These are phyloP conservation scores for Neolamprologus falcicula DNA, from an alignment of 2,113 vertebrate genomes.

Conservation along the genomic window DNA sequence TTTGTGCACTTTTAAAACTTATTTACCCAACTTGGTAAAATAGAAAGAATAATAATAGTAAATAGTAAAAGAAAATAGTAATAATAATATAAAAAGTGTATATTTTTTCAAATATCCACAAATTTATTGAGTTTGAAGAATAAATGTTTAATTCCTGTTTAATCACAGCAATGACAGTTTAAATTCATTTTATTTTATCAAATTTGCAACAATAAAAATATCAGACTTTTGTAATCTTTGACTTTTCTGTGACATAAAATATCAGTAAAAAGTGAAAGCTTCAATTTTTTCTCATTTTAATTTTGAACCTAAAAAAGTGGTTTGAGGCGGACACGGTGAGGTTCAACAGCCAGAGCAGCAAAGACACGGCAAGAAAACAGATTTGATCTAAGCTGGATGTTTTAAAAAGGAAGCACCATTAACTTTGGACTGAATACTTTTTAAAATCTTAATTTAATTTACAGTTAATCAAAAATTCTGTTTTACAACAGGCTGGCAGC, in stretches of 20 bases:
- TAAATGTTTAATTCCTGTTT: not conserved
- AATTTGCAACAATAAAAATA: not conserved
- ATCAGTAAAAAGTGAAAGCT: not conserved
- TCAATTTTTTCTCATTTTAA: rapidly evolving
- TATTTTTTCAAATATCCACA: not conserved
- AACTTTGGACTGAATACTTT: not conserved
- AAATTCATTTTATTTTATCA: not conserved
- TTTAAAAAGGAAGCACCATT: not conserved
- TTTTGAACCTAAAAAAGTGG: not conserved
- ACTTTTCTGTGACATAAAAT: not conserved
- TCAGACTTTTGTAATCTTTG: not conserved
- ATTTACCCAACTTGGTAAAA: not conserved
- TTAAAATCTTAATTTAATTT: not conserved
- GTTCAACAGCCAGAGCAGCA: not conserved
- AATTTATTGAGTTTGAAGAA: not conserved
- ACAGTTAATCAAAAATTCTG: not conserved
- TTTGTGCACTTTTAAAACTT: not conserved
- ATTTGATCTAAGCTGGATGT: not conserved
- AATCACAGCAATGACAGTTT: not conserved
- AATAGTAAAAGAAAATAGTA: not conserved
- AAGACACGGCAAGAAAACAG: not conserved
- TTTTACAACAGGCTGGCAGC: not conserved
- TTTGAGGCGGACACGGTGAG: not conserved
- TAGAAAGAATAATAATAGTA: not conserved
- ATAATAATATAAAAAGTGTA: not conserved